A percentile compares a stretch with the other conserved stretches of the same genome.
phyloP scores from a whole-genome alignment of 2,888 invertebrate genomes.

The Drosophila paucipuncta region DNA sequence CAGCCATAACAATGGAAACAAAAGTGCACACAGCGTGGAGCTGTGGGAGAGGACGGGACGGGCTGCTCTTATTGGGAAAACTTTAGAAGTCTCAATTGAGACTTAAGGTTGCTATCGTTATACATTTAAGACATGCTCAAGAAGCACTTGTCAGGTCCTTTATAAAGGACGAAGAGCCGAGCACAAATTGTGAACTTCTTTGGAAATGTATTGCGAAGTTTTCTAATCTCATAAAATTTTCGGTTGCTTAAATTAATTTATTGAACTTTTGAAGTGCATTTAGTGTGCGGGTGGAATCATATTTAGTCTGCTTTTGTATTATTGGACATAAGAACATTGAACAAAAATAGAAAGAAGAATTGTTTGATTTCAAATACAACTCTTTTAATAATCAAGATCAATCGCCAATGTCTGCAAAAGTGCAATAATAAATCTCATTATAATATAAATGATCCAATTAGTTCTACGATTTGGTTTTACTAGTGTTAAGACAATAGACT shows the following conservation, averaged over 20 bases:
- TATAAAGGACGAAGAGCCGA: background rate
- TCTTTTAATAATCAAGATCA: background rate
- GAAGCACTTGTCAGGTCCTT: background rate
- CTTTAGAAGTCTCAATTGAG: background rate
- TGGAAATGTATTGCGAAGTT: background rate
- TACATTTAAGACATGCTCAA: background rate
- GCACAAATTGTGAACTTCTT: background rate
- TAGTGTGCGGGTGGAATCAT: too few relatives aligned
- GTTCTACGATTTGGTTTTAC: background rate
- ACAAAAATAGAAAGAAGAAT: background rate
- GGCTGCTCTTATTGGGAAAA: background rate
- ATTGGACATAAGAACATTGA: background rate
- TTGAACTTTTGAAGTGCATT: background rate
- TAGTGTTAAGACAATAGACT: background rate
- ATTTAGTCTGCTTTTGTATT: background rate
- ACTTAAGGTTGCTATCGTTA: background rate
- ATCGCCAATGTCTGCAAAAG: background rate
- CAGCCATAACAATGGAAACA: constrained; percentile 38
- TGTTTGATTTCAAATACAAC: background rate
- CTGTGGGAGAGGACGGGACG: background rate
- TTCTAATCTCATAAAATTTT: background rate
- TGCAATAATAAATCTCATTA: background rate
- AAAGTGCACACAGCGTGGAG: background rate
- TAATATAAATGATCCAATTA: background rate
- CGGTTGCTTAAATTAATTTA: background rate